phyloP scores from a whole-genome alignment of 2,888 invertebrate genomes.

The Rotaria sp. region DNA sequence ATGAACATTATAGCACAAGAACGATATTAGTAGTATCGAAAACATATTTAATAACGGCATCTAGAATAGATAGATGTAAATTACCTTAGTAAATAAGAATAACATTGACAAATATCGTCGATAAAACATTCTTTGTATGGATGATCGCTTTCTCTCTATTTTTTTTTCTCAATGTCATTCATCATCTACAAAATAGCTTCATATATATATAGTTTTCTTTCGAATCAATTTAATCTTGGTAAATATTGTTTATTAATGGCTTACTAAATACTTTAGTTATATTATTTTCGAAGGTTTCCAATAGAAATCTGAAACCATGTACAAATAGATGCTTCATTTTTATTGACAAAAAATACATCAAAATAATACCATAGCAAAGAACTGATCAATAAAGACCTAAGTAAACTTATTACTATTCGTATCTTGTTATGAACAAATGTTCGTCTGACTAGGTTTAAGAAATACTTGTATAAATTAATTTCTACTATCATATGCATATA shows the following conservation, averaged over 20 bases:
- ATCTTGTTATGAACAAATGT: no score
- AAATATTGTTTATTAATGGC: neutral
- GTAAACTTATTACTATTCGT: no score
- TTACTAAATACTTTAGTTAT: no score
- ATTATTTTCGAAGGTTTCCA: no score
- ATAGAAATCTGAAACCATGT: no score
- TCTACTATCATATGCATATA: no score
- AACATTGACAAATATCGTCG: neutral
- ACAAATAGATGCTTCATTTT: neutral
- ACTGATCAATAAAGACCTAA: no score
- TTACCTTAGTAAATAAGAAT: neutral
- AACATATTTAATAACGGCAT: neutral
- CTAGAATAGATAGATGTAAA: neutral
- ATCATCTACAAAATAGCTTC: neutral
- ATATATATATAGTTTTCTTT: neutral
- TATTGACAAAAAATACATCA: no score
- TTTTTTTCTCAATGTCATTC: neutral
- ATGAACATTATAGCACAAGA: neutral
- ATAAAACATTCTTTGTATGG: neutral
- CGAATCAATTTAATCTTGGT: neutral
- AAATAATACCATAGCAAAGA: no score
- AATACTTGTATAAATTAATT: no score
- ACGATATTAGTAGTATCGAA: neutral
- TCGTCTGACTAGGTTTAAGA: no score
- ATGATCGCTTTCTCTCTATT: neutral